Base-by-base conservation (phyloP, 2,888 invertebrate genomes). In the Apamea sordens region DNA sequence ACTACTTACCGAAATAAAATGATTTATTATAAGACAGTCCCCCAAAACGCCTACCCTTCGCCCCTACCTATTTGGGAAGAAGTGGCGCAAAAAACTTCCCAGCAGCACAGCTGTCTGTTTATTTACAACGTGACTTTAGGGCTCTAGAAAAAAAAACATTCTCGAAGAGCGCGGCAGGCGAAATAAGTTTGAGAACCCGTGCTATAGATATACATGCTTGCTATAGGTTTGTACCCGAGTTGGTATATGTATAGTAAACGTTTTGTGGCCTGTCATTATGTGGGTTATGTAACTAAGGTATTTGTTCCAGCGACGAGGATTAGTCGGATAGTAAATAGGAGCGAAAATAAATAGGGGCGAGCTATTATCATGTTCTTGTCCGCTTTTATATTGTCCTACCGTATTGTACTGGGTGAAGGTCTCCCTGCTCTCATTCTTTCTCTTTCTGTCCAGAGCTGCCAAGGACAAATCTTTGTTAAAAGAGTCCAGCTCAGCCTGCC, bases 121-220 rank as follows among this genome's bases (percentile, higher is more conserved):
- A 47, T 11, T 21, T 50, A 50, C 15, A 28, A 21, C 0, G 18
- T 44, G 21, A 28, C 24, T 21, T 28, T 28, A 8, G 8, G 15
- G 28, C 24, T 15, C n/a, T 44, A 72, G 2, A 41, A 8, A 15
- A 53, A 3, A 47, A 47, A 24, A 2, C 11, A 32, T 32, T 24
- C 18, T 7, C 4, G 1, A 18, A 47, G 5, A 41, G 41, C 7
- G 15, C 6, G 28, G 24, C 41, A 5, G 11, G 32, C 13, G 24
- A 36, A 36, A 47, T 10, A 44, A 21, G 13, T 73, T 73, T 72
- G 44, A 44, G 73, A 47, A n/a, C 18, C 73, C 32, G 4, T 72
- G 21, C 1, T 21, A 18, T 67, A 44, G 24, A 64, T 13, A 15
- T 47, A 47, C 5, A 47, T 44, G 44, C 44, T 44, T 44, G 10